phyloP scores from a whole-genome alignment of 2,113 vertebrate genomes.

The Todiramphus saurophagus region DNA sequence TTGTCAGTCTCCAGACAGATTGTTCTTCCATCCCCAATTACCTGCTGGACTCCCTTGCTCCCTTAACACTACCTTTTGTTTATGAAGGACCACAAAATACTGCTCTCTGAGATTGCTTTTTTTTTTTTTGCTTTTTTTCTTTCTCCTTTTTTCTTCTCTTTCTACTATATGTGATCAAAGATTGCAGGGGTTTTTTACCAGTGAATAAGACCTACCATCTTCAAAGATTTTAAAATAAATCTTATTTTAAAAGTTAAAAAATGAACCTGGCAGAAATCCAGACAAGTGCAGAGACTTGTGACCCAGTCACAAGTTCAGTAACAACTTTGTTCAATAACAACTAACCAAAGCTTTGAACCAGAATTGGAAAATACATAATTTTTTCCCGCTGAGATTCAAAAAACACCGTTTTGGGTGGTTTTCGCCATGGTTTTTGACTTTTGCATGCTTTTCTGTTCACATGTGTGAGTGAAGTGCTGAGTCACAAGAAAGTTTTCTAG shows the following conservation, averaged over 20 bases:
- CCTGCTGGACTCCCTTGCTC: not conserved
- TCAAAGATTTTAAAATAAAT: not conserved
- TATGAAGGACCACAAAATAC: not conserved
- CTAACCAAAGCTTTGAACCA: not conserved
- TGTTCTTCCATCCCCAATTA: not conserved
- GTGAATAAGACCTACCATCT: not conserved
- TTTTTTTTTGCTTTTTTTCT: not conserved
- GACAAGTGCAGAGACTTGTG: not conserved
- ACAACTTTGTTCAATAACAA: not conserved
- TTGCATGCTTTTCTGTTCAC: not conserved
- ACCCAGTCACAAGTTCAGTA: not conserved
- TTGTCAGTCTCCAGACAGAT: not conserved
- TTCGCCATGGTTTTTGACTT: not conserved
- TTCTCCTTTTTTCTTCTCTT: too few species aligned
- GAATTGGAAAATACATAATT: not conserved
- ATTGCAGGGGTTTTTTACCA: not conserved
- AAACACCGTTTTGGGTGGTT: not conserved
- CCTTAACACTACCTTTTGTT: not conserved
- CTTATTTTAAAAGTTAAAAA: not conserved
- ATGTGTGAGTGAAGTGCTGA: constrained; percentile 19
- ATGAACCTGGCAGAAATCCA: not conserved
- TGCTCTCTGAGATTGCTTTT: not conserved
- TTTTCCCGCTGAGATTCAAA: not conserved
- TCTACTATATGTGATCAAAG: not conserved
- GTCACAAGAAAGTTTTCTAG: constrained; percentile 49